Conservation (phyloP, 2,113 vertebrate genomes). For the Hystrix cristata region DNA sequence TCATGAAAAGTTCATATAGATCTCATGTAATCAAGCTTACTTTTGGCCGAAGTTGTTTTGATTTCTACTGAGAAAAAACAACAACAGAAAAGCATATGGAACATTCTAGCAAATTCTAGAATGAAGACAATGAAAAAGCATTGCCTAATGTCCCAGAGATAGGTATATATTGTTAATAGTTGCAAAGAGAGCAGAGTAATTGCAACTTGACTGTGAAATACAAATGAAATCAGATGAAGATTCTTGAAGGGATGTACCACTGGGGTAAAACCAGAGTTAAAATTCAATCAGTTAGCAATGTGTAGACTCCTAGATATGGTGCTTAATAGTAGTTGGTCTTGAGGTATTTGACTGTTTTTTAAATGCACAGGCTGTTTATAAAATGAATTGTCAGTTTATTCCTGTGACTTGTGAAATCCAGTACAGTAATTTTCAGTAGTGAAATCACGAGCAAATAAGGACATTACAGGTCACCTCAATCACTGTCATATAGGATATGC, state of each 20-base stretch:
- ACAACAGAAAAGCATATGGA: background rate
- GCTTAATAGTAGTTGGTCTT: background rate
- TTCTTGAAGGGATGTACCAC: conserved; percentile 9
- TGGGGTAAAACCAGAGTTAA: background rate
- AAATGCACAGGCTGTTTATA: background rate
- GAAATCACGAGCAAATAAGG: conserved; percentile 55
- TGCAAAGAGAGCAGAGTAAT: conserved; percentile 6
- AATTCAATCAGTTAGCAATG: conserved; percentile 10
- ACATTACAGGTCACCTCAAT: conserved; percentile 48
- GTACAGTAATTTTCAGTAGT: background rate
- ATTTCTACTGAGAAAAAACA: conserved; percentile 16
- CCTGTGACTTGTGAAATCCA: conserved; percentile 49
- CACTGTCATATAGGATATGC: background rate
- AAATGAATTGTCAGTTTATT: conserved; percentile 37
- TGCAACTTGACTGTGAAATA: conserved; percentile 37
- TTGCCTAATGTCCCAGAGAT: background rate
- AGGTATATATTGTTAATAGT: background rate
- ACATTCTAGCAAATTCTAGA: conserved; percentile 50
- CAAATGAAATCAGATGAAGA: conserved; percentile 64
- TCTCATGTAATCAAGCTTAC: background rate
- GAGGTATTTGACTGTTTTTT: conserved; percentile 18
- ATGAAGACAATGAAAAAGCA: background rate
- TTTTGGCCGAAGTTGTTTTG: conserved; percentile 35
- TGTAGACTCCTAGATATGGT: background rate
- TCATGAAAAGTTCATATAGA: conserved; percentile 53